Base-by-base conservation (phyloP, 2,113 vertebrate species). In the Sorex fumeus region DNA sequence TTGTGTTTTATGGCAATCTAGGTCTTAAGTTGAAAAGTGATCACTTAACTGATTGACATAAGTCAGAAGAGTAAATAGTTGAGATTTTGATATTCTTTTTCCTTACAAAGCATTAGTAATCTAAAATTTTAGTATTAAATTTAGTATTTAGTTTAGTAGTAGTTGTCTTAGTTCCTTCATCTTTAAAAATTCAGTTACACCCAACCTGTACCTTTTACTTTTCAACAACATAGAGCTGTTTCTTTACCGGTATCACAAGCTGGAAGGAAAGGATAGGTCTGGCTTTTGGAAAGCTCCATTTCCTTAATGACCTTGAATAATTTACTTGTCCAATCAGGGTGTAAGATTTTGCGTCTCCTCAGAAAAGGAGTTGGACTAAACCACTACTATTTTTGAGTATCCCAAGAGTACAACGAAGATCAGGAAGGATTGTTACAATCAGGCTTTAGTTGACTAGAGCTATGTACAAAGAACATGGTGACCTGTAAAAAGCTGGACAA, bases 61-160 rank as follows among this genome's bases (percentile, higher is more conserved):
- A 60, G 50, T 72, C 82, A 82, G 84, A 67, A 27, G 78, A 50
- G 11, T 66, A 86, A 88, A n/a, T 13, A 57, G n/a, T 32, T 47
- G n/a, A 78, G 32, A 9, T 30, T 93, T 86, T 47, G 32, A 86
- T n/a, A 23, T 25, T 1, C 25, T 76, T 76, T 19, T 18, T 74
- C 53, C 86, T 34, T 45, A 36, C 69, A 62, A 74, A 83, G 79
- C 30, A 2, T 12, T 57, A 28, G 71, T 13, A 8, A 25, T 45
- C 21, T 47, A 34, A 34, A 67, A 62, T 60, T 36, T 30, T 8
- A 30, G 2, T 28, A 21, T n/a, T 43, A n/a, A n/a, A n/a, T n/a
- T n/a, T n/a, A n/a, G n/a, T n/a, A n/a, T n/a, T n/a, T n/a, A n/a
- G n/a, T n/a, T n/a, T n/a, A 6, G 43, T 30, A 47, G 74, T 27